Conservation (phyloP, 2,888 invertebrate species). For the Eilema sororculum region DNA sequence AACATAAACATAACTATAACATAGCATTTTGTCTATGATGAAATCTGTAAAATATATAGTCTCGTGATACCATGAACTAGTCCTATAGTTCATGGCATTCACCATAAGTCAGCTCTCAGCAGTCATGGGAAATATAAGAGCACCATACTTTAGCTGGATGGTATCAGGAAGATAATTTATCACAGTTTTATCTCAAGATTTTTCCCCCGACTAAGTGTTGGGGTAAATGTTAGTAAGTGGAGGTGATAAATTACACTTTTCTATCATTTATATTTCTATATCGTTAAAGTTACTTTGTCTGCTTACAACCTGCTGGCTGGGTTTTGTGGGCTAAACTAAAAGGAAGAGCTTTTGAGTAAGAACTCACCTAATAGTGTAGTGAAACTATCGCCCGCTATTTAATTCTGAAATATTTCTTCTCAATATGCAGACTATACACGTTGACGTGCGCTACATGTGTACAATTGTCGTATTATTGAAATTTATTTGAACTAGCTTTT, state of each 20-base stretch:
- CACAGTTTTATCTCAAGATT: conserved; percentile 73
- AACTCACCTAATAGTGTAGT: neutral
- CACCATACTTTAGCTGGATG: conserved; percentile 71
- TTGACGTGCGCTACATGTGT: too few species aligned
- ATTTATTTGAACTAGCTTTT: too few species aligned
- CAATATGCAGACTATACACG: too few species aligned
- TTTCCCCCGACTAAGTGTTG: conserved; percentile 58
- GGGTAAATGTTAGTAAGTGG: conserved; percentile 57
- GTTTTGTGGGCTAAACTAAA: too few species aligned
- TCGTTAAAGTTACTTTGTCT: neutral
- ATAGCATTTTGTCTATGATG: too few species aligned
- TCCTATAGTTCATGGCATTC: neutral
- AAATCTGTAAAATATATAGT: neutral
- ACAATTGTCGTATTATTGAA: too few species aligned
- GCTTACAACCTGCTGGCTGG: neutral
- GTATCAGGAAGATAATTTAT: conserved; percentile 79
- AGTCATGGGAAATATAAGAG: conserved; percentile 55
- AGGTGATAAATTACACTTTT: conserved; percentile 58
- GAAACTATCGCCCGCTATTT: neutral
- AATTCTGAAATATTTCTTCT: neutral
- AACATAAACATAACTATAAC: too few species aligned
- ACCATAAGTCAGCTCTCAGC: conserved; percentile 21
- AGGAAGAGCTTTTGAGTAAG: too few species aligned
- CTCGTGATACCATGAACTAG: neutral
- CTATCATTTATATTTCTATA: conserved; percentile 30